Evolutionary conservation across 2,113 vertebrate genomes (phyloP), one percentile per base, ranked within the genome.

Genomic region (Phaetusa simplex): DNA sequence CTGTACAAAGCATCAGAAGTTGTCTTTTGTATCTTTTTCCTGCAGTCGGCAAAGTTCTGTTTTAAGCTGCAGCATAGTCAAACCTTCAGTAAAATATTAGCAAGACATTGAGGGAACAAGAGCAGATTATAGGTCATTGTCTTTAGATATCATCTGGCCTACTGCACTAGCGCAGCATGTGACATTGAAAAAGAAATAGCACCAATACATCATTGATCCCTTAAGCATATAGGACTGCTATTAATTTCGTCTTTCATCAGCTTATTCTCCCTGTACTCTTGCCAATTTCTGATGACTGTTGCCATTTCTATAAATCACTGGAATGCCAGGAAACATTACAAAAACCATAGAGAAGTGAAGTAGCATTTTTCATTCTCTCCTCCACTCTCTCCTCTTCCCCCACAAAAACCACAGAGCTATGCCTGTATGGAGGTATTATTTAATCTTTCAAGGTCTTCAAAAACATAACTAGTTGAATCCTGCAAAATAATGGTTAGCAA

Each of bases 181-280:
- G 86, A 87, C 96, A 90, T 22, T 92, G 89, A 72, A 70, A 94
- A 89, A 69, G 73, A 93, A 94, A 88, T 43, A 93, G 87, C 82
- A 93, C 73, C 82, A 55, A 94, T 95, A 87, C n/a, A 85, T 90
- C 94, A 93, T 26, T 59, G 83, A 96, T 86, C 85, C 59, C 40
- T 90, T 92, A 90, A 73, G 80, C 55, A 90, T 78, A 90, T 64
- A 95, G 3, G 43, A 81, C 81, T 77, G 56, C 82, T 92, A 93
- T 95, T 97, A 91, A 96, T 94, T 97, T 94, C 45, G 66, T 77
- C 82, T 90, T 93, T 81, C 94, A 83, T 82, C 5, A 4, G n/a
- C 72, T 91, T 92, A 94, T 45, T 82, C 64, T 83, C 53, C 43
- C 67, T 91, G n/a, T 62, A 81, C 45, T 90, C 59, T 59, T 77